These are phyloP conservation scores for Bombus polaris DNA, from an alignment of 1,140 invertebrate species.

Conservation along the genomic window DNA sequence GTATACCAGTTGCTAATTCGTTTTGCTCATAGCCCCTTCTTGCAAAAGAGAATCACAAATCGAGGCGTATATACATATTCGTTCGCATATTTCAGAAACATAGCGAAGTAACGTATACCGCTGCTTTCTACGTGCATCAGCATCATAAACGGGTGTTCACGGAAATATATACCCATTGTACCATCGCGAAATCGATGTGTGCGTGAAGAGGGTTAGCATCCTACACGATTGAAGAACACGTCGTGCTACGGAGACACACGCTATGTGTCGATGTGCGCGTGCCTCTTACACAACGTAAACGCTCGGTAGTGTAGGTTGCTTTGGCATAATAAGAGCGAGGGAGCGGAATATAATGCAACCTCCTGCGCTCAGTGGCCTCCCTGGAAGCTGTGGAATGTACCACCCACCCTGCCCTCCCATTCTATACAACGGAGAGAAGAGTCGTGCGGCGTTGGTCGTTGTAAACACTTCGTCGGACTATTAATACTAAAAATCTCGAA, in stretches of 20 bases:
- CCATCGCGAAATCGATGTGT: neutral
- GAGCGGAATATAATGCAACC: conserved; percentile 67
- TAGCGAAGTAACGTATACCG: neutral
- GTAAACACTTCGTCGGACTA: conserved; percentile 57
- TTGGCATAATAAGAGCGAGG: conserved; percentile 70
- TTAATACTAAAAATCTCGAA: conserved; percentile 52
- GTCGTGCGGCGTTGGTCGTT: conserved; percentile 27
- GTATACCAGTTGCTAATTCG: conserved; percentile 2
- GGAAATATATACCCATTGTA: conserved; percentile 12
- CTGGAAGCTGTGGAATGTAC: conserved; percentile 73
- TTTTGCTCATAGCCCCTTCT: neutral
- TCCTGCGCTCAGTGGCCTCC: conserved; percentile 58
- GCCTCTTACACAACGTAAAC: neutral
- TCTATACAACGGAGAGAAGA: conserved; percentile 10
- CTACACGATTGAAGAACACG: neutral
- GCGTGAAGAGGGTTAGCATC: neutral
- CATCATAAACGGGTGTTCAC: conserved; percentile 1
- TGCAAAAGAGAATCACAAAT: neutral
- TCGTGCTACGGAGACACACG: neutral
- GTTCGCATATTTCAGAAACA: neutral
- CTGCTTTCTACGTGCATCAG: neutral
- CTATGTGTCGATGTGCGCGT: neutral
- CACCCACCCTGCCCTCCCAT: conserved; percentile 40
- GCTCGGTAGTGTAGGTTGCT: conserved; percentile 35
- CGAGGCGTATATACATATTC: neutral